A percentile compares a stretch with the other conserved stretches of the same genome.
Conservation (phyloP, 2,797 vertebrate genomes). For the Sebastes iracundus region DNA sequence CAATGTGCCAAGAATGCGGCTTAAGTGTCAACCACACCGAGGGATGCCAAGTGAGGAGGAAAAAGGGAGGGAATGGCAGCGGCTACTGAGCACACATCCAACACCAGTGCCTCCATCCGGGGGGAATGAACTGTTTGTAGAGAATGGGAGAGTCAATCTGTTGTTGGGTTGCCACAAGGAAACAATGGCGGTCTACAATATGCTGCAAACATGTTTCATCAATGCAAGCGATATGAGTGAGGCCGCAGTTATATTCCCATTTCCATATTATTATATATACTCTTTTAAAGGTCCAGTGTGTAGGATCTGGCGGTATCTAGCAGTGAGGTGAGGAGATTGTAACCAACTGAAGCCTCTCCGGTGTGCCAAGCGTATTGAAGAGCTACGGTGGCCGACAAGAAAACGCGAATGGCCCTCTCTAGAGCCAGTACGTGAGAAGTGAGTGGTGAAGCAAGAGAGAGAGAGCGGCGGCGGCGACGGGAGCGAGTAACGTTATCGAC, state of each 20-base stretch:
- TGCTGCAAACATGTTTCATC: constrained; percentile 16
- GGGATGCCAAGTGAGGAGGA: background rate
- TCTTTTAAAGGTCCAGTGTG: background rate
- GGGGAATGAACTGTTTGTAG: constrained; percentile 15
- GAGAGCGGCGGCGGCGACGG: too few species aligned
- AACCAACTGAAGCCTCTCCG: too few species aligned
- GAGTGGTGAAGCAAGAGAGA: too few species aligned
- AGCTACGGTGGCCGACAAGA: too few species aligned
- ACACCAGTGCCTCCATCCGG: constrained; percentile 1
- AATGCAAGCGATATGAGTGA: background rate
- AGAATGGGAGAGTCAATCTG: constrained; percentile 23
- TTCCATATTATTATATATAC: background rate
- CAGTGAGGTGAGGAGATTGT: too few species aligned
- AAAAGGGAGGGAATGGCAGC: background rate
- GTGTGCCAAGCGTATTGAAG: too few species aligned
- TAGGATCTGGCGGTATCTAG: too few species aligned
- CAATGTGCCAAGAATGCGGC: constrained; percentile 32
- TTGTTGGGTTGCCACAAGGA: constrained; percentile 17
- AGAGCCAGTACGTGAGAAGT: too few species aligned
- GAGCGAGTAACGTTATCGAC: too few species aligned
- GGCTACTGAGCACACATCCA: constrained; percentile 16
- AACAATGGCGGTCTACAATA: constrained; percentile 19
- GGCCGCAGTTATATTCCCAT: background rate
- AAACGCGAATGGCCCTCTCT: too few species aligned
- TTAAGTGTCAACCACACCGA: constrained; percentile 30